Evolutionary conservation across 30 jellyfish, hydroid and myxozoan genomes (phyloP), one percentile per base, ranked within the genome.

Genomic region (Pseudorhiza aurosa): DNA sequence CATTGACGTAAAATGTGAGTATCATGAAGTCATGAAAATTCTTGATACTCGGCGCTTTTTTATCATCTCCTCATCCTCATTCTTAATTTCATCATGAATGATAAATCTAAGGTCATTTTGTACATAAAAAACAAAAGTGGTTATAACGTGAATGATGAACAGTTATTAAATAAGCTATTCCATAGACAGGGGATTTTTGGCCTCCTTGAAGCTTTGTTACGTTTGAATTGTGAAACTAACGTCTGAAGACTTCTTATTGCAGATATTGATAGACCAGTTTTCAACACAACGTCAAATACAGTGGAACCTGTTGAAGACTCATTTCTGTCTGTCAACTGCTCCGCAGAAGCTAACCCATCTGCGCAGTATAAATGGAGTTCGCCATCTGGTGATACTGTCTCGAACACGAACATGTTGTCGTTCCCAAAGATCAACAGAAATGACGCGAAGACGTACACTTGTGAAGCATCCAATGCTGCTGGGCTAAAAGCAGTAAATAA

Each of bases 381-480:
- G n/a, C 5, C 25, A 8, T 47, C 62, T 5, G 25, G 25, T 2
- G 31, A 25, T 2, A 51, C 45, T 24, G 50, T 69, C 11, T 37
- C 68, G 14, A 44, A 51, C 36, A 6, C 73, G 17, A 2, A 15
- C 24, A 40, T 10, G 3, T 32, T 72, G 59, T 17, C 40, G n/a
- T 9, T 72, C 35, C 22, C 8, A 15, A 40, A 50, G 4, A 46
- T 72, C 3, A 28, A 19, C 4, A 42, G 85, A 30, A 47, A 2
- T 33, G 42, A 49, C 12, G 57, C 37, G 3, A 60, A 65, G 17
- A 1, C 40, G 11, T 72, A 72, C 60, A 32, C 45, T 1, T 72
- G 85, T 30, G 17, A 15, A 17, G 85, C 85, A 12, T 25, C 67
- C 1, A 72, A 72, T 72, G 14, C 63, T 29, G 85, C 85, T 22